Evolutionary conservation across 2,797 vertebrate species (phyloP), one percentile per base, ranked within the genome.

Genomic region (Sebastolobus altivelis): DNA sequence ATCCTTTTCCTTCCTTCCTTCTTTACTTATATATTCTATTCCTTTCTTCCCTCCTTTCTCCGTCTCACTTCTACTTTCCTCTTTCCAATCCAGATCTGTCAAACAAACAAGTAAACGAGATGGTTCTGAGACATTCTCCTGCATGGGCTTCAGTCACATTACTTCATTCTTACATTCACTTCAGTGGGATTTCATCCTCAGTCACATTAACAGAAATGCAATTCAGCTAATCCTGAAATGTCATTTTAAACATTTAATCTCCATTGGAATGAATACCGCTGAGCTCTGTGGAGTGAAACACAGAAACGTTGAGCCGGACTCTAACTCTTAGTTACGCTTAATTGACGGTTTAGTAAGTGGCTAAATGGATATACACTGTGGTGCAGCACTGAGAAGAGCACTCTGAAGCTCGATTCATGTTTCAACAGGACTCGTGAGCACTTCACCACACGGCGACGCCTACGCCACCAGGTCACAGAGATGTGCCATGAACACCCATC

Each of bases 291-390:
- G 67, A 70, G 67, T 43, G 55, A 82, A 86, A 83, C 65, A 77
- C 29, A 14, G 59, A 84, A 56, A 58, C 22, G 38, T 73, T 63
- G 77, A 56, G 77, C 58, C 37, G 18, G 38, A 71, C 58, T 77
- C 46, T 25, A 56, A 69, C 79, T 86, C 60, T 82, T 61, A 59
- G 80, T 81, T 73, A 72, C 69, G 72, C 70, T 77, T 79, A 78
- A 85, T 72, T 82, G 85, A 77, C 29, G 81, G 66, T 82, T 81
- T 49, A 58, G 73, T 77, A 77, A 92, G 89, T 87, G 87, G 86
- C 11, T 87, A 87, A 88, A 91, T 87, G 86, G 80, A 89, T 83
- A 63, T 27, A 46, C 55, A 27, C 67, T 3, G 27, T n/a, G 82
- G 67, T 37, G 67, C 58, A 20, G 77, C 65, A 20, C 43, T 35